These are phyloP conservation scores for Glaucomys volans DNA, from an alignment of 2,113 vertebrate species.

Conservation along the genomic window DNA sequence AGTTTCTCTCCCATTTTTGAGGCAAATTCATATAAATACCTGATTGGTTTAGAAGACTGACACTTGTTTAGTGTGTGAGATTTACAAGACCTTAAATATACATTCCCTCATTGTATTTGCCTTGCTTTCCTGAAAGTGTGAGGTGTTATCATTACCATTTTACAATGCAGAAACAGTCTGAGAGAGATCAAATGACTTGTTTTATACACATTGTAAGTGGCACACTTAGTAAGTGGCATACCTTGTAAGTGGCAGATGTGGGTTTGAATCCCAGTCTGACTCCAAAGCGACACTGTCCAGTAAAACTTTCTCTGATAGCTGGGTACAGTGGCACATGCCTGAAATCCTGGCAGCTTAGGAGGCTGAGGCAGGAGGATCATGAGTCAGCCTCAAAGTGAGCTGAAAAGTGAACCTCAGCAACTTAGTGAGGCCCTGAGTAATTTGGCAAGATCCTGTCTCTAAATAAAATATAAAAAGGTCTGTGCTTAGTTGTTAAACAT, in stretches of 20 bases:
- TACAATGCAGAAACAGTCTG: slow-evolving; percentile 6
- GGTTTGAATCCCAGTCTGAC: slow-evolving; percentile 31
- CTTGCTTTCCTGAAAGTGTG: not conserved
- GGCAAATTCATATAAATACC: slow-evolving; percentile 41
- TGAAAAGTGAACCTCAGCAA: too few relatives aligned
- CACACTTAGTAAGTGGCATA: not conserved
- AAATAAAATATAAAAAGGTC: too few relatives aligned
- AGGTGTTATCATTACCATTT: not conserved
- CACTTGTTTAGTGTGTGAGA: not conserved
- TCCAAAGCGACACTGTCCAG: not conserved
- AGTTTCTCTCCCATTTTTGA: slow-evolving; percentile 52
- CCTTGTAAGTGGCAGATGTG: not conserved
- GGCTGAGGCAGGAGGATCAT: too few relatives aligned
- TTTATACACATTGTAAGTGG: not conserved
- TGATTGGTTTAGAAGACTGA: not conserved
- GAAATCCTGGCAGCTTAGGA: too few relatives aligned
- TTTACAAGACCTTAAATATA: not conserved
- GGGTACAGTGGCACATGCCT: too few relatives aligned
- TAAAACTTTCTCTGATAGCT: not conserved
- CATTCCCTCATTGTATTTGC: slow-evolving; percentile 39
- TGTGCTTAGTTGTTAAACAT: too few relatives aligned
- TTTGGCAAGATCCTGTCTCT: too few relatives aligned
- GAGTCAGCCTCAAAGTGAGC: too few relatives aligned
- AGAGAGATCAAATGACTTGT: slow-evolving; percentile 11
- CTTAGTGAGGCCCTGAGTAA: too few relatives aligned